Conservation (phyloP, 1,140 invertebrate genomes). For the Polypedilum vanderplanki region DNA sequence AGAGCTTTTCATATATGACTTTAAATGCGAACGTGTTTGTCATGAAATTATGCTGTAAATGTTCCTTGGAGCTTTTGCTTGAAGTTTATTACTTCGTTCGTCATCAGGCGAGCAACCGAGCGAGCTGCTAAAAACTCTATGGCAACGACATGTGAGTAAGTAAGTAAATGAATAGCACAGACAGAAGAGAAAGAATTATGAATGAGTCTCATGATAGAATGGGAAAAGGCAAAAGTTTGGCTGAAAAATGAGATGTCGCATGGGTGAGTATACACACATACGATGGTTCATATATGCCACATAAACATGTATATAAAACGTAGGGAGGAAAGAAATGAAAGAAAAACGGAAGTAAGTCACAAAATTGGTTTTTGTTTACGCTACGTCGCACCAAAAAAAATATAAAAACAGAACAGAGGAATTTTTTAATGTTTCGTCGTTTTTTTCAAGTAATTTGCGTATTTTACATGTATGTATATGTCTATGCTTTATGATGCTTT, state of each 20-base stretch:
- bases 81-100: no score
- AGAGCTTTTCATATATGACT: no score
- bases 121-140: no score
- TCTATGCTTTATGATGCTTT: neutral
- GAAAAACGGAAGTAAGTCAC: constrained; percentile 7
- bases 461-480: neutral
- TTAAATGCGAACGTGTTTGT: no score
- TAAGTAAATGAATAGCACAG: no score
- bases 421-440: neutral
- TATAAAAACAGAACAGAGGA: neutral
- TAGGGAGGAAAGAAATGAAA: neutral
- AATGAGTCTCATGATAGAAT: neutral
- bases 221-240: neutral
- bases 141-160: no score
- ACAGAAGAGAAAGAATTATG: neutral
- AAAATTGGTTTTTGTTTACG: constrained; percentile 14
- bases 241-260: constrained; percentile 3
- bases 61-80: no score
- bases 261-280: no score
- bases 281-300: no score
- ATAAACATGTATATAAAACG: no score
- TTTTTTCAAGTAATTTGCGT: constrained; percentile 1
- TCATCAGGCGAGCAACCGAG: no score
- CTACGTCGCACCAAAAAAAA: neutral
- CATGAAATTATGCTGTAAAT: no score